Conservation (phyloP, 2,113 vertebrate species). For the Percina caprodes region DNA sequence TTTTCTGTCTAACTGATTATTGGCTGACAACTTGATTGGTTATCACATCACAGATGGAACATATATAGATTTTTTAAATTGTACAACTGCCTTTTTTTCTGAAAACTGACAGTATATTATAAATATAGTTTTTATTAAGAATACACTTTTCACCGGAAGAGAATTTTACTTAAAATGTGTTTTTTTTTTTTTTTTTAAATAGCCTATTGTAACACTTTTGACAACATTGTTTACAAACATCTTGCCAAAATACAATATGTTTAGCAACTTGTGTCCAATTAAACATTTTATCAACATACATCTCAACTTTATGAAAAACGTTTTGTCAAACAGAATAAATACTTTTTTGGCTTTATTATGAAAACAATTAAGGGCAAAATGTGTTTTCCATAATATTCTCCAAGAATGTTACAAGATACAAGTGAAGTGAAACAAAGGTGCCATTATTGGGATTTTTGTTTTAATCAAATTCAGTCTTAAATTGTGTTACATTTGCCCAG, state of each 20-base stretch:
- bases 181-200: neutral
- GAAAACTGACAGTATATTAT: neutral
- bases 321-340: neutral
- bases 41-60: neutral
- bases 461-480: neutral
- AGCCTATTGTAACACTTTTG: neutral
- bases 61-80: neutral
- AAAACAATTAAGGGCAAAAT: neutral
- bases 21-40: neutral
- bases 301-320: neutral
- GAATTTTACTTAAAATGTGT: neutral
- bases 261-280: neutral
- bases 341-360: neutral
- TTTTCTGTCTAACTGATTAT: conserved; percentile 2
- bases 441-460: neutral
- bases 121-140: neutral
- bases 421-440: neutral
- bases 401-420: neutral
- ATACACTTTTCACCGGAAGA: neutral
- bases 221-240: neutral
- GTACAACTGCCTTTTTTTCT: neutral
- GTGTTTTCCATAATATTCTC: neutral
- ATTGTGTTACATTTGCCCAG: conserved; percentile 13
- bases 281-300: neutral
- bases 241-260: neutral